Evolutionary conservation across 2,888 invertebrate species (phyloP), one percentile per base, ranked within the genome.

Genomic region (Chironomus riparius): DNA sequence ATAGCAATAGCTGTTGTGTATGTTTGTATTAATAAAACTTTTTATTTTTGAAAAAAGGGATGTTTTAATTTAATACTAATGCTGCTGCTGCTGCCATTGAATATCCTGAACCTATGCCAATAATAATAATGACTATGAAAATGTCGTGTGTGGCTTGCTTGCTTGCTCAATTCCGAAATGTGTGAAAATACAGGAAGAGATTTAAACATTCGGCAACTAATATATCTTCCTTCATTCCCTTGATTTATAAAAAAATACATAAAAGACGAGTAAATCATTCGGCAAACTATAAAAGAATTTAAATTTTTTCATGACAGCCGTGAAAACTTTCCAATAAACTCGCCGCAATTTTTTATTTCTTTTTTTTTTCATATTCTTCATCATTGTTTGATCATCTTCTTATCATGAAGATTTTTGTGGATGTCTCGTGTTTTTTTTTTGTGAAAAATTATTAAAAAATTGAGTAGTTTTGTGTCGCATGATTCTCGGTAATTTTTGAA

Each of bases 51-150:
- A n/a, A 12, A 18, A 21, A 65, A 22, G 65, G 65, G 65, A 65
- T 65, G 65, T 24, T 65, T 65, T 24, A 24, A 65, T 65, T 21
- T 24, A 22, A 56, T 15, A 56, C 18, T 15, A 15, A 4, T 18
- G 48, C 38, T 28, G 28, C 28, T 50, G 18, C 50, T 71, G 56
- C 56, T 71, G 50, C 71, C 62, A 24, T 38, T 68, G 61, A 73
- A 21, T n/a, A n/a, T 28, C 13, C 62, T 61, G 72, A 73, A 73
- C 72, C 72, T 73, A 73, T 62, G 61, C 72, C 72, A 73, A 73
- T 65, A 62, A 18, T 62, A 62, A 21, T 62, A 24, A 56, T 15
- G 18, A 15, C 56, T 56, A 56, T 56, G 18, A 56, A 56, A 56
- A 56, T 56, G 56, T 56, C 56, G 56, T 56, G 56, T 56, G 15